Evolutionary conservation across 2,888 invertebrate genomes (phyloP), one percentile per base, ranked within the genome.

Genomic region (Eupithecia exiguata): DNA sequence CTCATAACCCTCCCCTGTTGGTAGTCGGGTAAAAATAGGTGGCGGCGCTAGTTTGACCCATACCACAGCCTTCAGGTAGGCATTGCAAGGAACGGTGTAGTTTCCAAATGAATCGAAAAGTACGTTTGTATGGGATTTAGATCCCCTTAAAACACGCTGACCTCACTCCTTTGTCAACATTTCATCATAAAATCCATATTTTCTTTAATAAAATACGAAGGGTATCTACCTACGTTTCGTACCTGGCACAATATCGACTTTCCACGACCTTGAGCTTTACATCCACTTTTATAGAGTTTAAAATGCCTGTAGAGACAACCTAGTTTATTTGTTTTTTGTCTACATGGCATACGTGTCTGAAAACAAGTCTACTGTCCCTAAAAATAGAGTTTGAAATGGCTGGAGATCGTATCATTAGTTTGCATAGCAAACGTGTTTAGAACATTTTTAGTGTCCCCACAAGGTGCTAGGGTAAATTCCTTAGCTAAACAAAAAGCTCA

Each of bases 171-270:
- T 53, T 53, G 12, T 53, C 21, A 53, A 21, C 21, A 53, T 53
- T 53, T 21, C 53, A 53, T 21, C 53, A 21, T 53, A 53, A 53
- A 53, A 53, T 53, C 53, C 53, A 53, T 53, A 53, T 21, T n/a
- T n/a, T 53, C 53, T 10, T 21, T 53, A 21, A 53, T 53, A 53
- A 49, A 53, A 53, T 21, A 53, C 21, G 53, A 53, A 10, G 21
- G 0, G n/a, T 46, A 46, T 9, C 43, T 18, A 49, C n/a, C n/a
- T n/a, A 49, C 46, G 53, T 53, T 53, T 53, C 53, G 53, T 53
- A 53, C 53, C 53, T 21, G 53, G 53, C 21, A 53, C 53, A 21
- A 10, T 53, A 53, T 53, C 12, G 53, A 53, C 12, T 21, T 53
- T 21, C 10, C 12, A 21, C 53, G 53, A 53, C 53, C 53, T 53